Evolutionary conservation across 2,797 vertebrate species (phyloP).

Genomic region (Lacerta viridis): DNA sequence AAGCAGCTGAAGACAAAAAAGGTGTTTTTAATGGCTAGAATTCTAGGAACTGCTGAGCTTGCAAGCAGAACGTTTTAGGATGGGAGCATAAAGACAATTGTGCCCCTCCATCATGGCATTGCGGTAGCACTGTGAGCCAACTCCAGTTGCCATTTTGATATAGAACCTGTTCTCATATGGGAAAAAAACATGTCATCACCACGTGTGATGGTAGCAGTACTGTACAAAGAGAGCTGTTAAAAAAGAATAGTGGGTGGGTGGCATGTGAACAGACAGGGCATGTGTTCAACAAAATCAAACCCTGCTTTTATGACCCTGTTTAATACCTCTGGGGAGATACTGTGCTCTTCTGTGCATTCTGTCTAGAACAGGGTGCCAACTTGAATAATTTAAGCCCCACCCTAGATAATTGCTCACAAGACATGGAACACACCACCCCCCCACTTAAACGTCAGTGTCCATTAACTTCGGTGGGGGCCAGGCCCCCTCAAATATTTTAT

Average conservation of each 20-base stretch:
- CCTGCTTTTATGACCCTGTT: not conserved
- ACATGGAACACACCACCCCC: too few relatives aligned
- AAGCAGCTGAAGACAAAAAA: slow-evolving; percentile 6
- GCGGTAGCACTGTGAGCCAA: not conserved
- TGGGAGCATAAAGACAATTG: not conserved
- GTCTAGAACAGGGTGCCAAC: not conserved
- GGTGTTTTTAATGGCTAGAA: not conserved
- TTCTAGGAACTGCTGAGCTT: not conserved
- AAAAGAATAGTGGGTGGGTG: not conserved
- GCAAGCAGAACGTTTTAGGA: not conserved
- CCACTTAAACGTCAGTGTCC: too few relatives aligned
- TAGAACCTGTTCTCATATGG: not conserved
- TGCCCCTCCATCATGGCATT: not conserved
- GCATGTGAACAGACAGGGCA: not conserved
- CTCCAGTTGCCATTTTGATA: too few relatives aligned
- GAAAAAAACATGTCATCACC: not conserved
- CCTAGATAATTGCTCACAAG: too few relatives aligned
- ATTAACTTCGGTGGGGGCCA: too few relatives aligned
- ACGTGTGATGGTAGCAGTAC: not conserved
- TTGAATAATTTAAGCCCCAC: too few relatives aligned
- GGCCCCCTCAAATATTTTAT: too few relatives aligned
- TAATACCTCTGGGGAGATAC: not conserved
- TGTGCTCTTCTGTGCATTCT: not conserved
- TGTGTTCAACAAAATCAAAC: not conserved
- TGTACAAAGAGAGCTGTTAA: not conserved